phyloP scores from a whole-genome alignment of 2,888 invertebrate genomes.

The Aethes cnicana region DNA sequence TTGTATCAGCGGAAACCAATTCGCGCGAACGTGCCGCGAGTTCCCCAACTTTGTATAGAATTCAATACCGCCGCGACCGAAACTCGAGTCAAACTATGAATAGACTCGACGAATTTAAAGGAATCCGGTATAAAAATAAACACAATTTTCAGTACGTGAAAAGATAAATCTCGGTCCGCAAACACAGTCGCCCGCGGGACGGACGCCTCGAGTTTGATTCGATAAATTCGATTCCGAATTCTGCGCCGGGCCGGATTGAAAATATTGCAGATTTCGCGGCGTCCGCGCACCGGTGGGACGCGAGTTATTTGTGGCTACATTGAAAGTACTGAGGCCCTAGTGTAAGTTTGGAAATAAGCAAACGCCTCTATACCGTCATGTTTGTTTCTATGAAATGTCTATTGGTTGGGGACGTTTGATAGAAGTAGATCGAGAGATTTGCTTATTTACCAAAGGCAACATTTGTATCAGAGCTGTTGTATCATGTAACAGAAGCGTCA shows the following conservation, averaged over 20 bases:
- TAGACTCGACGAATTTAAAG: constrained; percentile 48
- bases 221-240: constrained; percentile 73
- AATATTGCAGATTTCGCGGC: constrained; percentile 53
- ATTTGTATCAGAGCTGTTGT: too few relatives aligned
- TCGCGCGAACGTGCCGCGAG: constrained; percentile 43
- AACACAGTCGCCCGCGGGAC: constrained; percentile 54
- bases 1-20: constrained; percentile 45
- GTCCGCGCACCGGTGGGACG: too few relatives aligned
- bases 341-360: too few relatives aligned
- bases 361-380: too few relatives aligned
- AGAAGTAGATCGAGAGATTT: too few relatives aligned
- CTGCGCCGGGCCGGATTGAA: constrained; percentile 52
- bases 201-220: constrained; percentile 67
- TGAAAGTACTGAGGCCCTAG: too few relatives aligned
- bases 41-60: constrained; percentile 55
- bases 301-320: too few relatives aligned
- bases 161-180: constrained; percentile 62
- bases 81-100: constrained; percentile 45
- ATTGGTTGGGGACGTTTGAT: too few relatives aligned
- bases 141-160: constrained; percentile 62
- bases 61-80: constrained; percentile 55
- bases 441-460: too few relatives aligned
- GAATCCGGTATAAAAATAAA: constrained; percentile 64
- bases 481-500: too few relatives aligned
- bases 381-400: too few relatives aligned